These are phyloP conservation scores for Brachionus calyciflorus DNA, from an alignment of 1,140 invertebrate genomes.

Conservation along the genomic window DNA sequence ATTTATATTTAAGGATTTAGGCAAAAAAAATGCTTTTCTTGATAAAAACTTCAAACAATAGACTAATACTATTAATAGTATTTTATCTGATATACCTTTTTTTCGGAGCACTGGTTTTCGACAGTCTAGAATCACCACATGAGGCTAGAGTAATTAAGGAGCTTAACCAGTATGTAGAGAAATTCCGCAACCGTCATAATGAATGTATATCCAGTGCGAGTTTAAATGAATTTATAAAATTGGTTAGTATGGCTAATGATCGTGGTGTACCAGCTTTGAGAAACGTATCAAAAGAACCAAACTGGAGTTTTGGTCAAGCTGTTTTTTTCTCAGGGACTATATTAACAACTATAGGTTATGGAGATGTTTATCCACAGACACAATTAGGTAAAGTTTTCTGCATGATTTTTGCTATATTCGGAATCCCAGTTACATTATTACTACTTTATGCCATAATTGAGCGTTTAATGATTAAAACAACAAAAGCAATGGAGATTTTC, in stretches of 20 bases:
- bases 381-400: conserved; percentile 60
- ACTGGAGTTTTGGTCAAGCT: conserved; percentile 45
- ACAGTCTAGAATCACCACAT: conserved; percentile 31
- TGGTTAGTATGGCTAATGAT: conserved; percentile 16
- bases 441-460: conserved; percentile 50
- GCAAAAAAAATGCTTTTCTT: conserved; percentile 17
- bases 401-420: conserved; percentile 59
- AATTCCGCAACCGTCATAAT: neutral
- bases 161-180: conserved; percentile 15
- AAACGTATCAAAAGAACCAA: conserved; percentile 22
- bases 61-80: neutral
- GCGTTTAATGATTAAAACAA: neutral
- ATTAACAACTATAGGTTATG: conserved; percentile 56
- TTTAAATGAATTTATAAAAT: conserved; percentile 17
- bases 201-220: neutral
- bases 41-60: conserved; percentile 28
- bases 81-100: conserved; percentile 27
- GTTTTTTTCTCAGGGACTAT: conserved; percentile 52
- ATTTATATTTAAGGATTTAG: neutral
- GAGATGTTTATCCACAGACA: conserved; percentile 63
- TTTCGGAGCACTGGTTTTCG: conserved; percentile 15
- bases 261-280: conserved; percentile 9
- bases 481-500: conserved; percentile 60
- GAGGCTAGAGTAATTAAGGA: conserved; percentile 18
- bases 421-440: conserved; percentile 64